phyloP scores from a whole-genome alignment of 1,140 invertebrate species.

The Papilio helenus region DNA sequence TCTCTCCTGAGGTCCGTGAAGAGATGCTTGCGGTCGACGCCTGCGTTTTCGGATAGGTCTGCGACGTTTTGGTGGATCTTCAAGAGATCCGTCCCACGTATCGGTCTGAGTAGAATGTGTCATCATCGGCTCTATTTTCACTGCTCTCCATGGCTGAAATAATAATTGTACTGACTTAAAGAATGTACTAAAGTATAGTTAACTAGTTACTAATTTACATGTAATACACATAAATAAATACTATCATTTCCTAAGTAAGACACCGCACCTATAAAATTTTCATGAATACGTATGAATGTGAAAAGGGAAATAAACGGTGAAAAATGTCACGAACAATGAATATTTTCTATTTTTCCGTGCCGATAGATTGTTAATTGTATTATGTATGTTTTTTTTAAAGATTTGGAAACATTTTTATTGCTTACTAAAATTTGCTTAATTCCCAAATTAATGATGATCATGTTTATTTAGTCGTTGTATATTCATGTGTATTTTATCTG shows the following conservation, averaged over 20 bases:
- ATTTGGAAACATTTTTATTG: too few species aligned
- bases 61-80: constrained; percentile 67
- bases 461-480: not conserved
- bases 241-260: not conserved
- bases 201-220: not conserved
- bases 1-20: constrained; percentile 54
- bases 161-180: not conserved
- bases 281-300: not conserved
- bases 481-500: not conserved
- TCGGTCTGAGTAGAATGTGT: constrained; percentile 47
- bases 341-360: not conserved
- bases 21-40: constrained; percentile 69
- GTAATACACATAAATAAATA: not conserved
- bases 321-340: not conserved
- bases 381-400: too few species aligned
- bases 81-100: constrained; percentile 56
- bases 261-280: not conserved
- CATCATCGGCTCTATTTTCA: constrained; percentile 59
- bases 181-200: not conserved
- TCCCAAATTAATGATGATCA: not conserved
- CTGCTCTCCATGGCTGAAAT: constrained; percentile 82
- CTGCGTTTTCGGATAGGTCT: constrained; percentile 81
- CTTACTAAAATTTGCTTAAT: not conserved
- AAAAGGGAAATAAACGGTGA: not conserved
- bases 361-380: not conserved